Evolutionary conservation across 2,888 invertebrate species (phyloP), one percentile per base, ranked within the genome.

Genomic region (Drosophila emarginata): DNA sequence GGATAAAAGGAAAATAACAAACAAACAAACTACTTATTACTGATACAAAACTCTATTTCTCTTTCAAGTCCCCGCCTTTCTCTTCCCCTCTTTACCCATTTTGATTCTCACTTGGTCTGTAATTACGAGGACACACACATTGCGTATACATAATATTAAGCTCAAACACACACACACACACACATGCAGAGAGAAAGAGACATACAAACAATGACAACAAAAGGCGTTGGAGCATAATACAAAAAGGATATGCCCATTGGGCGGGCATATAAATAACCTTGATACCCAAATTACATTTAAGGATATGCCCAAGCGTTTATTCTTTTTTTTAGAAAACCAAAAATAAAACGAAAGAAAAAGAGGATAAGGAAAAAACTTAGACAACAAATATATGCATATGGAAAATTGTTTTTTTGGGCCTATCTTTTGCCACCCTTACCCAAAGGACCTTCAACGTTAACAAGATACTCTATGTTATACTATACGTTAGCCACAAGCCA

Each of bases 141-240:
- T 73, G 77, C 85, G 79, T 84, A 81, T 71, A 80, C 80, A 70
- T 70, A 83, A 87, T 81, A 66, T 56, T 64, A 70, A 79, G 67
- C 62, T 60, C 54, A 64, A 71, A 56, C 77, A 57, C 39, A 54
- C 51, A 23, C 11, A 23, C 53, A 9, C 36, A 50, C 36, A n/a
- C 51, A 36, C 9, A 66, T 39, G 52, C 18, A 75, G 50, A 18
- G 15, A 65, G 60, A 61, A 40, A 52, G 14, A 23, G 15, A 32
- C 14, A 32, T 12, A 37, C 36, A 54, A 39, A 66, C 51, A 61
- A 26, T 14, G 50, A 57, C 53, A 67, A 39, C n/a, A 45, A 60
- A 62, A 61, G 73, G 57, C 45, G 54, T 36, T 59, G 51, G 60
- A 60, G 56, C 57, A 37, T 57, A 61, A 63, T 36, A 64, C 52